phyloP scores from a whole-genome alignment of 1,140 invertebrate genomes.

The Myzus persicae region DNA sequence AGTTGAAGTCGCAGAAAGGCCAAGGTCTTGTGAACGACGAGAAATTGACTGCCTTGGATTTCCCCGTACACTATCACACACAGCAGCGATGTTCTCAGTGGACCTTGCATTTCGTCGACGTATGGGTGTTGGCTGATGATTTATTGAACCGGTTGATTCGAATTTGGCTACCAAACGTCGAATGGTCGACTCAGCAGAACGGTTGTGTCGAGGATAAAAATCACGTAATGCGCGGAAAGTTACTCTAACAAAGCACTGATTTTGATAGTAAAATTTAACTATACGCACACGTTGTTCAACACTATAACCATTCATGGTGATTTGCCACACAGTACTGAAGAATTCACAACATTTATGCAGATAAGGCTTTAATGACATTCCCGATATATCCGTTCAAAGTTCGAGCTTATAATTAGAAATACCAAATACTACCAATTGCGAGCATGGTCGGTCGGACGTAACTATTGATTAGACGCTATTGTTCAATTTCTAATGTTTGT shows the following conservation, averaged over 20 bases:
- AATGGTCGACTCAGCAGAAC: background rate
- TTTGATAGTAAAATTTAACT: background rate
- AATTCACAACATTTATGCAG: too few relatives aligned
- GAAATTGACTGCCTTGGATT: background rate
- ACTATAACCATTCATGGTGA: background rate
- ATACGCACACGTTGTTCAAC: background rate
- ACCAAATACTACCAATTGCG: too few relatives aligned
- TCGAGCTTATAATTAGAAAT: too few relatives aligned
- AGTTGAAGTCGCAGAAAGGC: background rate
- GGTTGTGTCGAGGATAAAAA: background rate
- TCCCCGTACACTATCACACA: background rate
- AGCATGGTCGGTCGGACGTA: too few relatives aligned
- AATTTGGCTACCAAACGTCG: background rate
- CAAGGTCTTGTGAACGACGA: constrained; percentile 20
- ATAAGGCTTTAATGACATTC: too few relatives aligned
- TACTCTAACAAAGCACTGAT: background rate
- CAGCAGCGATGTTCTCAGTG: constrained; percentile 4
- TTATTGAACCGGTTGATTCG: too few relatives aligned
- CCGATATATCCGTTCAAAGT: too few relatives aligned
- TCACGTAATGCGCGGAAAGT: background rate
- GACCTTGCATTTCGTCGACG: background rate
- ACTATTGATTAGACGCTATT: too few relatives aligned
- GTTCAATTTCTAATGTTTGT: too few relatives aligned
- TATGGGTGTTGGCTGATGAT: background rate
- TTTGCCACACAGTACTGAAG: too few relatives aligned